Evolutionary conservation across 2,888 invertebrate genomes (phyloP), one percentile per base, ranked within the genome.

Genomic region (Drosophila meridionalis): DNA sequence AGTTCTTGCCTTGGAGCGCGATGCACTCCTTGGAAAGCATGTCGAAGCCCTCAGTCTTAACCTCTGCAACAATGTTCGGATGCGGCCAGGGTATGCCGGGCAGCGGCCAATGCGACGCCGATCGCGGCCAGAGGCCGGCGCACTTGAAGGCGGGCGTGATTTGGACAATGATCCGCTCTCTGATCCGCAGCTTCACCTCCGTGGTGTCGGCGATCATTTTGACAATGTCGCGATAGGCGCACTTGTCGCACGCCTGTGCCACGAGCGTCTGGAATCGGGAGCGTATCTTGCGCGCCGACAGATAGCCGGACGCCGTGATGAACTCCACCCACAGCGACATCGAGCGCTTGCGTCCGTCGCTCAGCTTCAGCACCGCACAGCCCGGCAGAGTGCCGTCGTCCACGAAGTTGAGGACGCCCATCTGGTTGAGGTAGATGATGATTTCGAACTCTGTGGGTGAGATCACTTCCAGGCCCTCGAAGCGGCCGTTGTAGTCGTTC

Each of bases 291-390:
- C 98, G 94, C n/a, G 99, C 98, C 0, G 98, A 98, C 64, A 99
- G 94, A 93, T 99, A 99, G 5, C 99, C 99, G 5, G 98, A 98
- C 9, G 99, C 99, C 6, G 99, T 99, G 92, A 99, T 99, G 94
- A 99, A 99, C 94, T 99, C 99, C 62, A 99, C 98, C 99, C 99
- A 99, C 28, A 99, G 94, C 6, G 98, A 98, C 99, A 99, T 99
- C 87, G 98, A 98, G 64, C 99, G 95, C 93, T 99, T 99, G 78
- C 99, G 95, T 76, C 99, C 99, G 94, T 99, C 99, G 94, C 97
- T 97, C 45, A 98, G 94, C 93, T 99, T 99, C 56, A 99, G 94
- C 56, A 98, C 98, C 42, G 98, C 98, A 94, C 98, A 98, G 30
- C 98, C 98, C 3, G 97, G 98, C 82, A 98, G 93, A 0, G 97